A percentile compares a stretch with the other conserved stretches of the same genome.
These are phyloP conservation scores for Carassius gibelio DNA, from an alignment of 2,113 vertebrate genomes.

Conservation along the genomic window DNA sequence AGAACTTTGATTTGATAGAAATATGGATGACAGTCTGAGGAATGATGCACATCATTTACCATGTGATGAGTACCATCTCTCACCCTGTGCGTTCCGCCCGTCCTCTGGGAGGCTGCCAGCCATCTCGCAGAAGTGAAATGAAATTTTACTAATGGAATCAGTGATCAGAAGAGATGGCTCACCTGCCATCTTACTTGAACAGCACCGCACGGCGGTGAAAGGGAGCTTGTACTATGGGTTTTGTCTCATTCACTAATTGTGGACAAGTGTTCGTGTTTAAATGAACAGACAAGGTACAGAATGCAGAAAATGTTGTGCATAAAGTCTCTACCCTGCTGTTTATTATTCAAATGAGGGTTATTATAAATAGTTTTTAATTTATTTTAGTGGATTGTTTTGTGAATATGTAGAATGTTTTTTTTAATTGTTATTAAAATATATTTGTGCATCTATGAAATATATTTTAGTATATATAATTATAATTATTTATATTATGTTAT, in stretches of 20 bases:
- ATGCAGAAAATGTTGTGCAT: neutral
- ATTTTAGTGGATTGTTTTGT: neutral
- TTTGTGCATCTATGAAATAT: too few species aligned
- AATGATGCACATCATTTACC: conserved; percentile 41
- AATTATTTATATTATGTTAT: too few species aligned
- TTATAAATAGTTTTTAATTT: neutral
- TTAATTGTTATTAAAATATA: too few species aligned
- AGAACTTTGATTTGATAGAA: conserved; percentile 28
- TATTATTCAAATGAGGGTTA: neutral
- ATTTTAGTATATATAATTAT: too few species aligned
- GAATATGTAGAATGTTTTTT: neutral
- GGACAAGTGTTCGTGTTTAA: neutral
- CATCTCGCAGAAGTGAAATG: conserved; percentile 26
- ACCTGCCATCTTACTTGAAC: neutral
- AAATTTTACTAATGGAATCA: conserved; percentile 46
- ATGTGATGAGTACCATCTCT: conserved; percentile 44
- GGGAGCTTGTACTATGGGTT: neutral
- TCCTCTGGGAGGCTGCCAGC: conserved; percentile 29
- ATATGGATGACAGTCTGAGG: conserved; percentile 18
- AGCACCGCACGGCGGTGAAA: conserved; percentile 1
- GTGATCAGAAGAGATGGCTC: neutral
- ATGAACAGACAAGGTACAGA: neutral
- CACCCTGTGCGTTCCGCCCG: neutral
- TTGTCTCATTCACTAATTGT: neutral
- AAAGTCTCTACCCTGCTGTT: neutral